Conservation (phyloP, 2,888 invertebrate genomes). For the Trichopoda pennipes region DNA sequence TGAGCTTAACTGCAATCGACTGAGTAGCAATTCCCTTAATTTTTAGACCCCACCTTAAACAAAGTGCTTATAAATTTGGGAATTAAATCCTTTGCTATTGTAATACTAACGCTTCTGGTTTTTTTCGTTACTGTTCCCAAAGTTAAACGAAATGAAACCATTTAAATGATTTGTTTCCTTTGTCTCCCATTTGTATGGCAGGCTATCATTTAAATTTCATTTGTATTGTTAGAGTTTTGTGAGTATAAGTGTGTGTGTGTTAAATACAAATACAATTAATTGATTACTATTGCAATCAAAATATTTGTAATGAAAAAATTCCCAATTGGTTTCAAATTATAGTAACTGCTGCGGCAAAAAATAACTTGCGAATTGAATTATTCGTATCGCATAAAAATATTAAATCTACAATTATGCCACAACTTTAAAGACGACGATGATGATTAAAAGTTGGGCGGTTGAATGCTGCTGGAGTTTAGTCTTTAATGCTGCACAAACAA, state of each 20-base stretch:
- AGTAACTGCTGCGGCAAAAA: slow-evolving; percentile 51
- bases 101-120: background rate
- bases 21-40: too few relatives aligned
- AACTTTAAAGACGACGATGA: slow-evolving; percentile 29
- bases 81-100: background rate
- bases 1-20: too few relatives aligned
- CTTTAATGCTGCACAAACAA: slow-evolving; percentile 26
- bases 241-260: slow-evolving; percentile 24
- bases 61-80: too few relatives aligned
- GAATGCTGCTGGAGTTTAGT: slow-evolving; percentile 11
- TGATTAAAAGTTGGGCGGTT: slow-evolving; percentile 46
- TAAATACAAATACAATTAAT: slow-evolving; percentile 66
- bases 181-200: background rate
- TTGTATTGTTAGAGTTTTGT: slow-evolving; percentile 12
- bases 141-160: slow-evolving; percentile 23
- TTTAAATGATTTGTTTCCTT: slow-evolving; percentile 23
- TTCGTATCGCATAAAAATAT: background rate
- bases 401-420: slow-evolving; percentile 35
- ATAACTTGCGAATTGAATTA: slow-evolving; percentile 18
- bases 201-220: slow-evolving; percentile 58
- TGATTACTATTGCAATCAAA: slow-evolving; percentile 74
- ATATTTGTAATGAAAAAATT: slow-evolving; percentile 76
- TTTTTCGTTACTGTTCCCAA: background rate
- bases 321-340: slow-evolving; percentile 76
- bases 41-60: background rate